A percentile compares a stretch with the other conserved stretches of the same genome.
Evolutionary conservation across 2,888 invertebrate species (phyloP).

Genomic region (Physocephala rufipes): DNA sequence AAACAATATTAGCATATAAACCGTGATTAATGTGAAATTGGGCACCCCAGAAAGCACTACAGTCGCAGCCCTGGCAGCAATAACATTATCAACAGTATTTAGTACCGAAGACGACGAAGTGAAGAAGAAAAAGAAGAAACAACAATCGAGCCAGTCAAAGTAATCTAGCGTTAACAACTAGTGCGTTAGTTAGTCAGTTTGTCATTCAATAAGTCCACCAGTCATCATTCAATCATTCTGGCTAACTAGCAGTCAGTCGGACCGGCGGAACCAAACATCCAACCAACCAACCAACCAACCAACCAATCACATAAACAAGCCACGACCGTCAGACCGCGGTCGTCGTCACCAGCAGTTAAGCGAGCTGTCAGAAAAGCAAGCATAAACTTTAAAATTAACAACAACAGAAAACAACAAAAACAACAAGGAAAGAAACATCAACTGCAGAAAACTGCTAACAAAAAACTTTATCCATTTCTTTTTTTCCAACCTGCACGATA

Average conservation of each 20-base stretch:
- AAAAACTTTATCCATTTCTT: slow-evolving; percentile 1
- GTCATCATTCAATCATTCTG: neutral
- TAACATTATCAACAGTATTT: slow-evolving; percentile 15
- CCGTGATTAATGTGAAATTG: slow-evolving; percentile 46
- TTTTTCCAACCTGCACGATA: too few relatives aligned
- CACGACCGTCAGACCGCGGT: neutral
- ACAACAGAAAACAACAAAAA: neutral
- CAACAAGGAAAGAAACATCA: slow-evolving; percentile 33
- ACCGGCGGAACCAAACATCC: neutral
- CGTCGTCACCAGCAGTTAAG: neutral
- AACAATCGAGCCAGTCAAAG: slow-evolving; percentile 2
- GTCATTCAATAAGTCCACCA: too few relatives aligned
- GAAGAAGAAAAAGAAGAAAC: slow-evolving; percentile 32
- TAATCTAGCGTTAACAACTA: neutral
- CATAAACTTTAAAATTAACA: slow-evolving; percentile 13
- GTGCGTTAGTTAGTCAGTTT: neutral
- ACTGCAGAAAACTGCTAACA: slow-evolving; percentile 31
- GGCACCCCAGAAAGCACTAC: slow-evolving; percentile 45
- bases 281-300: too few relatives aligned
- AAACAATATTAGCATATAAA: too few relatives aligned
- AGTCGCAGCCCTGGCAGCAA: slow-evolving; percentile 41
- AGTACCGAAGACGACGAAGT: neutral
- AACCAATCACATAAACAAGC: too few relatives aligned
- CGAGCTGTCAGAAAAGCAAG: slow-evolving; percentile 3
- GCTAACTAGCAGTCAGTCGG: neutral